Base-by-base conservation (phyloP, 2,113 vertebrate species). In the Parotia lawesii region DNA sequence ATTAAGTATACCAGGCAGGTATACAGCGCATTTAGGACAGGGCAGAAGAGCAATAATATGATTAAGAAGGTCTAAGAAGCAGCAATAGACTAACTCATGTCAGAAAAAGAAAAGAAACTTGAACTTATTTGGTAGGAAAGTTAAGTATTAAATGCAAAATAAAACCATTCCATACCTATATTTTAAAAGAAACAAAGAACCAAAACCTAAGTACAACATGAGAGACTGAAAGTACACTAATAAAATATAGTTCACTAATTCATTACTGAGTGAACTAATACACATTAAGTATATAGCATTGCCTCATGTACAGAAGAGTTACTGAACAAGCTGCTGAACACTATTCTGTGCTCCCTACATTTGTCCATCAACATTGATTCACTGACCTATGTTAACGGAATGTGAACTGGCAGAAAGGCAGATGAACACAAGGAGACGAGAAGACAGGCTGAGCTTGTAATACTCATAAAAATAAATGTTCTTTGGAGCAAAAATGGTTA, bases 21-120 rank as follows among this genome's bases (percentile, higher is more conserved):
- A 50, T 1, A 24, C 0, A 45, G 57, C 0, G 0, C 74, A 93
- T 91, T 94, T 90, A 92, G 73, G 70, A 78, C 86, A 92, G 44
- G 29, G 45, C 24, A 92, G 48, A 21, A 86, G 72, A 90, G 53
- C 23, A 74, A 8, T 56, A 71, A 71, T 20, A 80, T 15, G 20
- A 81, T 83, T 89, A 87, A 80, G 80, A 84, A 79, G 19, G 16
- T 56, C 16, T 58, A 84, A 75, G 65, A 90, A 72, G 66, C n/a
- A 86, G 47, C 3, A 1, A 50, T 7, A 44, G 75, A 89, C 75
- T 58, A 80, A 65, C 3, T 71, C n/a, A 21, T 5, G 15, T 56
- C 51, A 66, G 18, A 38, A 33, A 77, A 58, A 9, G 18, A 24
- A 16, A 71, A 70, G 29, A 74, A 90, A 74, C 6, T 33, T 61